phyloP scores from a whole-genome alignment of 2,797 vertebrate species.

The Notolepis coatsorum region DNA sequence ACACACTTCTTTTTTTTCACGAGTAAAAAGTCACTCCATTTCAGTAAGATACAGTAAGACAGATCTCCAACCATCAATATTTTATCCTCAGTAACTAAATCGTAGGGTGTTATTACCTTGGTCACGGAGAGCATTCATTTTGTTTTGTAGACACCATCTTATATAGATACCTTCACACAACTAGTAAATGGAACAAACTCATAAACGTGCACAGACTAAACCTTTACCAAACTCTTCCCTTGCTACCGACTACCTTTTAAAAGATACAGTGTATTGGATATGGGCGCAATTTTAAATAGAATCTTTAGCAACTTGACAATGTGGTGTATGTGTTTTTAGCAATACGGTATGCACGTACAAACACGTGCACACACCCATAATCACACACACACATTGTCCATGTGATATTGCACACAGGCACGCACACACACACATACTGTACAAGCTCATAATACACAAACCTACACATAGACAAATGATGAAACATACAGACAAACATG shows the following conservation, averaged over 20 bases:
- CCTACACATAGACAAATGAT: constrained; percentile 22
- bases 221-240: constrained; percentile 2
- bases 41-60: constrained; percentile 17
- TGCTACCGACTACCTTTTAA: constrained; percentile 3
- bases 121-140: constrained; percentile 9
- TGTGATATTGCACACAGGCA: too few species aligned
- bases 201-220: constrained; percentile 28
- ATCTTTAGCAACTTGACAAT: constrained; percentile 13
- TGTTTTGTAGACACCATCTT: constrained; percentile 34
- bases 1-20: constrained; percentile 25
- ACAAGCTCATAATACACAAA: constrained; percentile 18
- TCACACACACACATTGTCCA: constrained; percentile 7
- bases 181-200: constrained; percentile 16
- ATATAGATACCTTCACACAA: constrained; percentile 8
- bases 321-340: background rate
- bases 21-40: constrained; percentile 10
- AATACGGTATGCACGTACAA: constrained; percentile 5
- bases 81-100: too few species aligned
- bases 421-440: constrained; percentile 18
- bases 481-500: constrained; percentile 37
- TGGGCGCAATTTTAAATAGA: background rate
- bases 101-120: too few species aligned
- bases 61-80: too few species aligned
- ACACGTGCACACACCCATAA: constrained; percentile 13
- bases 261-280: constrained; percentile 18